Evolutionary conservation across 2,888 invertebrate species (phyloP).

Genomic region (Copidosoma aretas): DNA sequence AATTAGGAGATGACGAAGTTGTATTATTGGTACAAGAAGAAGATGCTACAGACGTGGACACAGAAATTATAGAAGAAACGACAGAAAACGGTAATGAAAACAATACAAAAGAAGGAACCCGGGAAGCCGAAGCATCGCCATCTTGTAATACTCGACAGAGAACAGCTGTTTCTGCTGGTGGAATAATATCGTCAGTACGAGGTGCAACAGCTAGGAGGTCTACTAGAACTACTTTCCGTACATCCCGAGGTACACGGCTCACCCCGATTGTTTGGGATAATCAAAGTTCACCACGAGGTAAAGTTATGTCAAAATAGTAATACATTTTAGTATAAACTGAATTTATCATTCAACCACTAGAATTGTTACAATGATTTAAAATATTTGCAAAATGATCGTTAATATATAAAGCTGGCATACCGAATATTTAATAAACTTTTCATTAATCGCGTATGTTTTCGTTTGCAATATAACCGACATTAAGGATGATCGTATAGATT

Average conservation of each 20-base stretch:
- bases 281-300: constrained; percentile 54
- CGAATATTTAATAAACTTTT: too few species aligned
- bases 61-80: constrained; percentile 53
- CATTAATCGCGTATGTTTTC: too few species aligned
- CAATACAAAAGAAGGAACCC: constrained; percentile 71
- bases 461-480: too few species aligned
- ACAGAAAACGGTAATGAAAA: constrained; percentile 61
- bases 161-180: constrained; percentile 54
- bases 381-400: too few species aligned
- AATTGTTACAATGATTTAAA: too few species aligned
- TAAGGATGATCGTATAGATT: too few species aligned
- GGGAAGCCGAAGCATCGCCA: constrained; percentile 81
- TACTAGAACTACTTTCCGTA: constrained; percentile 55
- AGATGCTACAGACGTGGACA: constrained; percentile 48
- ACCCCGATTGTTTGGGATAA: constrained; percentile 72
- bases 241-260: constrained; percentile 63
- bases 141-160: constrained; percentile 67
- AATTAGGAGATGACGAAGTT: constrained; percentile 56
- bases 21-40: constrained; percentile 48
- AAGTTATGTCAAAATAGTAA: constrained; percentile 8
- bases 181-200: constrained; percentile 47
- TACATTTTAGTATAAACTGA: too few species aligned
- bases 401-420: too few species aligned
- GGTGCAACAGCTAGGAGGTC: constrained; percentile 55
- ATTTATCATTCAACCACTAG: too few species aligned